Evolutionary conservation across 2,888 invertebrate species (phyloP).

Genomic region (Apamea monoglypha): DNA sequence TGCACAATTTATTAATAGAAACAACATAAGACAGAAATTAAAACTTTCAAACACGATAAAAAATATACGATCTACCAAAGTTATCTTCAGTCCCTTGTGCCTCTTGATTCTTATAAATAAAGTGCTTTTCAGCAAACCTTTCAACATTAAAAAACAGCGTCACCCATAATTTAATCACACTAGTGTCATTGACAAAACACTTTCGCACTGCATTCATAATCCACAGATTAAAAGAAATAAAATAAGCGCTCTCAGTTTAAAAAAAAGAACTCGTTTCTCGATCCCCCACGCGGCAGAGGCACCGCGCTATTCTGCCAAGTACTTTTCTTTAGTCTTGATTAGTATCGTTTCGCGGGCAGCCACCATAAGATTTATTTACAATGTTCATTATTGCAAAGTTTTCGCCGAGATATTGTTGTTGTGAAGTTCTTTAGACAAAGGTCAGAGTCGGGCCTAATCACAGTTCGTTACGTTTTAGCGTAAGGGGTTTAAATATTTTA

Average conservation of each 20-base stretch:
- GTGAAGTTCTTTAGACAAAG: constrained; percentile 60
- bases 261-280: constrained; percentile 35
- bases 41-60: too few relatives aligned
- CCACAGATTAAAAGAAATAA: constrained; percentile 47
- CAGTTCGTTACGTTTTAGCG: constrained; percentile 57
- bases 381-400: constrained; percentile 65
- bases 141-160: background rate
- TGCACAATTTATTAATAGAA: background rate
- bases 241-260: constrained; percentile 26
- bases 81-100: background rate
- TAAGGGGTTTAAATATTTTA: constrained; percentile 57
- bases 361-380: constrained; percentile 68
- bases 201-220: constrained; percentile 25
- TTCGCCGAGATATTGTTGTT: constrained; percentile 64
- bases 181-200: constrained; percentile 27
- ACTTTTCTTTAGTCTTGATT: constrained; percentile 67
- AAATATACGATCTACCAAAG: background rate
- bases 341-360: constrained; percentile 66
- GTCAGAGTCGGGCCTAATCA: constrained; percentile 59
- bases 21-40: background rate
- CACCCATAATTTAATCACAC: background rate
- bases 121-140: background rate
- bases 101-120: background rate
- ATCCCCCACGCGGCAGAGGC: constrained; percentile 42
- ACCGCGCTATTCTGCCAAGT: constrained; percentile 60